Evolutionary conservation across 2,797 vertebrate species (phyloP).

Genomic region (Ptychadena robeensis): DNA sequence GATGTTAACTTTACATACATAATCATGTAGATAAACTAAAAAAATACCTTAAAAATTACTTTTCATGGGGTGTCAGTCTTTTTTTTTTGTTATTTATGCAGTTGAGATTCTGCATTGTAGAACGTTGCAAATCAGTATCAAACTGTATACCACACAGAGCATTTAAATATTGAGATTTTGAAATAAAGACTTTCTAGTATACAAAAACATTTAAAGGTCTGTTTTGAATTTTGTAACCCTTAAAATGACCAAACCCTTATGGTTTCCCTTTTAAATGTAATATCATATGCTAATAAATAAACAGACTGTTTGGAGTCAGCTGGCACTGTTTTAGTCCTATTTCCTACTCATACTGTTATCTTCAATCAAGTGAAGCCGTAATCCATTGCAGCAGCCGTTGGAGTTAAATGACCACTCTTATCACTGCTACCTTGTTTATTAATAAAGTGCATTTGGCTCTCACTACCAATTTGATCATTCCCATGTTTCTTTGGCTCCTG

Average conservation of each 20-base stretch:
- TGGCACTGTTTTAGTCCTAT: slow-evolving; percentile 18
- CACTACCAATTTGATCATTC: slow-evolving; percentile 36
- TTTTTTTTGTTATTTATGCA: too few species aligned
- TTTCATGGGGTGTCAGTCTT: too few species aligned
- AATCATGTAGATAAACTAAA: too few species aligned
- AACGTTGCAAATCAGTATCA: too few species aligned
- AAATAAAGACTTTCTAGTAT: background rate
- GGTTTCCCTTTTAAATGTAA: background rate
- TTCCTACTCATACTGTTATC: background rate
- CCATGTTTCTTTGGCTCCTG: slow-evolving; percentile 41
- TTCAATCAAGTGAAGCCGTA: slow-evolving; percentile 13
- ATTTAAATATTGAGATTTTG: too few species aligned
- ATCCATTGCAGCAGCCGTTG: slow-evolving; percentile 9
- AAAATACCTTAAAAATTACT: too few species aligned
- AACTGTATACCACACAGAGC: too few species aligned
- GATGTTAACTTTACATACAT: too few species aligned
- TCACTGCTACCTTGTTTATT: slow-evolving; percentile 50
- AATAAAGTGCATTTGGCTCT: slow-evolving; percentile 36
- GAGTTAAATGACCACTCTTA: slow-evolving; percentile 38
- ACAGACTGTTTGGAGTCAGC: slow-evolving; percentile 2
- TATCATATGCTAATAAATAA: slow-evolving; percentile 6
- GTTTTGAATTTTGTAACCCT: background rate
- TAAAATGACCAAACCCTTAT: background rate
- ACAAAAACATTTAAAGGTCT: background rate
- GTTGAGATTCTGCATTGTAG: too few species aligned